Evolutionary conservation across 2,113 vertebrate genomes (phyloP).

Genomic region (Isichthys henryi): DNA sequence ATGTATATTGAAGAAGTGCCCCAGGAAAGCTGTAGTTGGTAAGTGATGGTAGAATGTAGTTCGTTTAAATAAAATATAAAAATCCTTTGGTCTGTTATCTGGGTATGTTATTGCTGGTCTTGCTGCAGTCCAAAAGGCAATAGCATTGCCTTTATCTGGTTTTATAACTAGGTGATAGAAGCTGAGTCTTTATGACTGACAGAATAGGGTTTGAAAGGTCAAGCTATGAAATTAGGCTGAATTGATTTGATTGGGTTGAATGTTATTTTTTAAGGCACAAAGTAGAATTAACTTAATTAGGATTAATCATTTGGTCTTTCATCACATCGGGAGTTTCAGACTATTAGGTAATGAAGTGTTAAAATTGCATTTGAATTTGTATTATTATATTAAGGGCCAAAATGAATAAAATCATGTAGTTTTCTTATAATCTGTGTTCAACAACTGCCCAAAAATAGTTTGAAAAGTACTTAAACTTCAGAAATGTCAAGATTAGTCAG

Average conservation of each 20-base stretch:
- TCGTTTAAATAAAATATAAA: background rate
- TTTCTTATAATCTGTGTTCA: background rate
- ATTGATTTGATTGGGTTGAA: background rate
- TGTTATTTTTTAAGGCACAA: background rate
- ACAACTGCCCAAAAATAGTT: background rate
- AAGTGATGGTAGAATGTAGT: background rate
- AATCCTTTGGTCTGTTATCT: background rate
- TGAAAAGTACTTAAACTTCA: background rate
- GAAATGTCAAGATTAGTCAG: background rate
- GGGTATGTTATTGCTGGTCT: background rate
- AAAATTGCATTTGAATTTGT: background rate
- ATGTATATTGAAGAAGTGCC: background rate
- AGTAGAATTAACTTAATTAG: background rate
- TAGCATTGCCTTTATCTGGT: background rate
- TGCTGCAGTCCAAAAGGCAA: background rate
- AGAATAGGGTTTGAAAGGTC: background rate
- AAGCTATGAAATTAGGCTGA: background rate
- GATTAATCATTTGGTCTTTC: background rate
- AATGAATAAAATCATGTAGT: background rate
- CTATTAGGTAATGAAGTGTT: background rate
- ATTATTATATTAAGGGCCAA: background rate
- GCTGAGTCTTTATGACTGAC: background rate
- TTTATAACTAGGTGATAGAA: background rate
- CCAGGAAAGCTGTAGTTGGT: background rate
- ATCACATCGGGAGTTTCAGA: background rate